Conservation (phyloP, 1,140 invertebrate species). For the Brachionus calyciflorus region DNA sequence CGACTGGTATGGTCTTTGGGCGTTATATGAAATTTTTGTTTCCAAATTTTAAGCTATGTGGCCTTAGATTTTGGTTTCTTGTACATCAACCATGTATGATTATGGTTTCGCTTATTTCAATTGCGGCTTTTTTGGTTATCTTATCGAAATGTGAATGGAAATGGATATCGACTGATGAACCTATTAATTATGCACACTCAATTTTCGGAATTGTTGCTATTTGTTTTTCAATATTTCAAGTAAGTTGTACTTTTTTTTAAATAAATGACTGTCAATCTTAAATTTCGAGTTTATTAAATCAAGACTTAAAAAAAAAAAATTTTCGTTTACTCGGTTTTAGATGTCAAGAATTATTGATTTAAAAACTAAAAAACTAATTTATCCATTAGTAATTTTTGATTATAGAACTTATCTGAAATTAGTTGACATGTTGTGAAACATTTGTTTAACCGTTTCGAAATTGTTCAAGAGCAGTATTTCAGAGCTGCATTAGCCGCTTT, state of each 20-base stretch:
- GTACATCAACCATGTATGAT: constrained; percentile 35
- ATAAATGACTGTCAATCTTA: no score
- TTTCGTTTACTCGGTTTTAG: no score
- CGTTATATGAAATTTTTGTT: constrained; percentile 4
- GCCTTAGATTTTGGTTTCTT: not conserved
- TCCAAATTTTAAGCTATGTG: not conserved
- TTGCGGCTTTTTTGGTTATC: constrained; percentile 5
- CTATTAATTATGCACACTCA: constrained; percentile 26
- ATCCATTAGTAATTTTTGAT: no score
- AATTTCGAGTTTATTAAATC: no score
- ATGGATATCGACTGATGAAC: constrained; percentile 3
- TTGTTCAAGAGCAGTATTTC: no score
- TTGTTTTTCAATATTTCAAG: constrained; percentile 32
- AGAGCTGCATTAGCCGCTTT: no score
- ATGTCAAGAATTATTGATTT: no score
- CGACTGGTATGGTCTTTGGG: constrained; percentile 21
- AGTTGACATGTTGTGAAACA: no score
- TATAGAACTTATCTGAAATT: no score
- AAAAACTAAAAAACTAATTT: no score
- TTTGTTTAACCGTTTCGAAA: no score
- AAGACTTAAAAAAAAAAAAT: no score
- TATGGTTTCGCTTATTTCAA: constrained; percentile 16
- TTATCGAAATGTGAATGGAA: constrained; percentile 8
- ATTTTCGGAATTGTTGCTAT: constrained; percentile 45
- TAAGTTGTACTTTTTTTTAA: not conserved